Percentiles rank a stretch among this genome's conserved stretches.
Conservation (phyloP, 1,140 invertebrate genomes). For the Drosophila nigrodunni region DNA sequence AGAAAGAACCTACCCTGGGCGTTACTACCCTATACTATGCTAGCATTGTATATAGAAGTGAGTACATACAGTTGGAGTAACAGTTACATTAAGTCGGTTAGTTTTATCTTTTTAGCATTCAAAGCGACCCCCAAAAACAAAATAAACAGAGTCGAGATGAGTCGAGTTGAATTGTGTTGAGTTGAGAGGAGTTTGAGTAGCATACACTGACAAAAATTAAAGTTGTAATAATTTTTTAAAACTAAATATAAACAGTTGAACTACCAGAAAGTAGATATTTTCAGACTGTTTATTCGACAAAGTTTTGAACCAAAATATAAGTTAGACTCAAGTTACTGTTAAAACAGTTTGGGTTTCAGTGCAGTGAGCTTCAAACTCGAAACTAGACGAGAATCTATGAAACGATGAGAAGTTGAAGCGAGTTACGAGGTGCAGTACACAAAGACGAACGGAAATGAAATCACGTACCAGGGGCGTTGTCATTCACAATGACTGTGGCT, state of each 20-base stretch:
- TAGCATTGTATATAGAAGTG: slow-evolving; percentile 18
- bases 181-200: neutral
- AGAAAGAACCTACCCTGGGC: slow-evolving; percentile 3
- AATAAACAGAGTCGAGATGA: slow-evolving; percentile 17
- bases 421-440: slow-evolving; percentile 67
- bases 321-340: too few relatives aligned
- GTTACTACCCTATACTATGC: neutral
- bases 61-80: slow-evolving; percentile 18
- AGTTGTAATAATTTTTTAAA: too few relatives aligned
- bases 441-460: slow-evolving; percentile 79
- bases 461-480: slow-evolving; percentile 82
- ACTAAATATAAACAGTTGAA: too few relatives aligned
- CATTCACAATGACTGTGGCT: slow-evolving; percentile 76
- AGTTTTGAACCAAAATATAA: too few relatives aligned
- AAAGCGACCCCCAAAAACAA: slow-evolving; percentile 37
- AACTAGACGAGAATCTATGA: slow-evolving; percentile 7
- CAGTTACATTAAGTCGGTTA: slow-evolving; percentile 19
- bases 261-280: too few relatives aligned
- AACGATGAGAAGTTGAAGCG: slow-evolving; percentile 7
- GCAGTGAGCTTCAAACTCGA: slow-evolving; percentile 17
- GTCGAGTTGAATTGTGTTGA: neutral
- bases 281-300: too few relatives aligned
- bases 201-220: too few relatives aligned
- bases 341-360: neutral
- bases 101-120: slow-evolving; percentile 33